These are phyloP conservation scores for Accipiter cooperii DNA, from an alignment of 2,113 vertebrate species.

Conservation along the genomic window DNA sequence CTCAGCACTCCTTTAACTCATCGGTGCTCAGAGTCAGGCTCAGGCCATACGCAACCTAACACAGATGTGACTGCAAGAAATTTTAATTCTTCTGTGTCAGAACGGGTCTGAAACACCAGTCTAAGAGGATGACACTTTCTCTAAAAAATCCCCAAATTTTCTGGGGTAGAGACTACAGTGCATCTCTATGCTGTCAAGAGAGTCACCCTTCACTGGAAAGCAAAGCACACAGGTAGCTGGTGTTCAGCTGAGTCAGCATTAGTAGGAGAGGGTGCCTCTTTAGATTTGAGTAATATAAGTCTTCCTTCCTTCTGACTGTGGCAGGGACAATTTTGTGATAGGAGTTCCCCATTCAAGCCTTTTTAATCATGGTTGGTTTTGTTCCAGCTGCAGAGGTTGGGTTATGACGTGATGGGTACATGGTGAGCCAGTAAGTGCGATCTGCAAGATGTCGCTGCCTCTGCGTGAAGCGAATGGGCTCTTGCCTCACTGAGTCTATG, in stretches of 20 bases:
- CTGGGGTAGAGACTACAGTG: background rate
- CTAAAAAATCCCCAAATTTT: background rate
- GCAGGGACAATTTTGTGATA: background rate
- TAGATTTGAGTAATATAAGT: background rate
- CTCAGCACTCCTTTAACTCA: background rate
- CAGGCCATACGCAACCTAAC: background rate
- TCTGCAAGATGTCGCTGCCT: background rate
- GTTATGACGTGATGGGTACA: accelerated
- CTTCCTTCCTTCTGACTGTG: background rate
- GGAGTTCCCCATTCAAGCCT: background rate
- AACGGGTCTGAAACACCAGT: background rate
- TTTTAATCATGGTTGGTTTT: background rate
- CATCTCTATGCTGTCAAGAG: background rate
- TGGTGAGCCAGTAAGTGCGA: background rate
- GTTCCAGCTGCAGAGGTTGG: background rate
- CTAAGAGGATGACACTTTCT: background rate
- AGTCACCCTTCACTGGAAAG: background rate
- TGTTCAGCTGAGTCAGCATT: background rate
- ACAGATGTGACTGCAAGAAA: background rate
- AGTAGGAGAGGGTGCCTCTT: background rate
- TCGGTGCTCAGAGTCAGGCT: background rate
- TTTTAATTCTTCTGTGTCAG: background rate
- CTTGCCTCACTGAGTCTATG: background rate
- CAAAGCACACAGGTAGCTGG: background rate
- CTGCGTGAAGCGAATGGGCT: accelerated